Evolutionary conservation across 64 coral and sea anemone species (phyloP).

Genomic region (Pachyseris speciosa): DNA sequence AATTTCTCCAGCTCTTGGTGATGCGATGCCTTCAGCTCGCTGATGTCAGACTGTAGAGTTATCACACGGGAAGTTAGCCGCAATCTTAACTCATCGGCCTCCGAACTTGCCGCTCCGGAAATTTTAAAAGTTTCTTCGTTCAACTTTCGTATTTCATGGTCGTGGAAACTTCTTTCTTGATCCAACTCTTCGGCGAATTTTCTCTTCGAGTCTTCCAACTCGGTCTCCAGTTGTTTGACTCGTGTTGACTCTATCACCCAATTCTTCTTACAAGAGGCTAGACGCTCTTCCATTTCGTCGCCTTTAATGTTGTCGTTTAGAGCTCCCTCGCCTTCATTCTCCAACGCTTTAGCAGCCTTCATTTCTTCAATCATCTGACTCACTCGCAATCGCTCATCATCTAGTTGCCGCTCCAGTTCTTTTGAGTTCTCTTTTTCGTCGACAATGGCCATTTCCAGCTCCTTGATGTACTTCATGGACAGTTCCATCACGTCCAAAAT

Average conservation of each 20-base stretch:
- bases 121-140: conserved; percentile 82
- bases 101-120: conserved; percentile 74
- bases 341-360: conserved; percentile 22
- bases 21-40: conserved; percentile 88
- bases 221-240: conserved; percentile 48
- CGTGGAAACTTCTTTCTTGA: conserved; percentile 65
- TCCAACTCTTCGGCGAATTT: conserved; percentile 69
- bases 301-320: background rate
- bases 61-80: conserved; percentile 94
- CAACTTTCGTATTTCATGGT: conserved; percentile 82
- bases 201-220: conserved; percentile 76
- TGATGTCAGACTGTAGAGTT: conserved; percentile 97
- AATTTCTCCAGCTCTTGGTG: conserved; percentile 75
- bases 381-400: conserved; percentile 38
- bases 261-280: conserved; percentile 58
- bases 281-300: conserved; percentile 51
- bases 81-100: conserved; percentile 83
- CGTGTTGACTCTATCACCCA: conserved; percentile 51
- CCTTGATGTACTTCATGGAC: conserved; percentile 72
- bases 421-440: conserved; percentile 65
- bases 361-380: conserved; percentile 64
- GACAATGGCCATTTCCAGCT: conserved; percentile 63
- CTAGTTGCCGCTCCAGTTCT: conserved; percentile 55
- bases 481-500: conserved; percentile 80
- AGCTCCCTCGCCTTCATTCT: background rate